phyloP scores from a whole-genome alignment of 2,888 invertebrate genomes.

The Lingula anatina region DNA sequence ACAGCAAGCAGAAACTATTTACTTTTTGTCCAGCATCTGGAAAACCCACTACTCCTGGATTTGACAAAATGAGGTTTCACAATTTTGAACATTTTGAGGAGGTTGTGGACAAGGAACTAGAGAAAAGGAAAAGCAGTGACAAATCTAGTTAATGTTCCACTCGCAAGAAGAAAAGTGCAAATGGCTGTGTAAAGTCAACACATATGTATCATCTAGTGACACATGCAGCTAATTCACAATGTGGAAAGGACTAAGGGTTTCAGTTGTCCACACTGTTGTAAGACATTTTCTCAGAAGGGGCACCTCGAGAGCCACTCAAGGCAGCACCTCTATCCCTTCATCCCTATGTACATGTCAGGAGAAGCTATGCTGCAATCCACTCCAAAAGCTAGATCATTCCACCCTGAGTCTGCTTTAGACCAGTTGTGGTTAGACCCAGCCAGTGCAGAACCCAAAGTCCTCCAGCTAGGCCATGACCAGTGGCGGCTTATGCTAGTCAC shows the following conservation, averaged over 20 bases:
- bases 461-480: background rate
- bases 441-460: background rate
- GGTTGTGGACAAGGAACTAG: too few relatives aligned
- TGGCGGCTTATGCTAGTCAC: background rate
- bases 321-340: background rate
- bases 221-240: too few relatives aligned
- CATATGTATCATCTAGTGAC: too few relatives aligned
- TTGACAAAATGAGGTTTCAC: background rate
- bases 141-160: too few relatives aligned
- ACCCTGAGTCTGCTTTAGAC: background rate
- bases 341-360: background rate
- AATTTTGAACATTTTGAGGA: too few relatives aligned
- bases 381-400: background rate
- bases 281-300: background rate
- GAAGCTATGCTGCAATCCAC: background rate
- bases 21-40: background rate
- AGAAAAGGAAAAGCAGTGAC: too few relatives aligned
- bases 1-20: background rate
- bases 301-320: background rate
- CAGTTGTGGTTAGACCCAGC: background rate
- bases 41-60: background rate
- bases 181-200: too few relatives aligned
- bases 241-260: background rate
- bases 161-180: too few relatives aligned
- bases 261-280: background rate